Evolutionary conservation across 2,113 vertebrate genomes (phyloP).

Genomic region (Argyrosomus japonicus): DNA sequence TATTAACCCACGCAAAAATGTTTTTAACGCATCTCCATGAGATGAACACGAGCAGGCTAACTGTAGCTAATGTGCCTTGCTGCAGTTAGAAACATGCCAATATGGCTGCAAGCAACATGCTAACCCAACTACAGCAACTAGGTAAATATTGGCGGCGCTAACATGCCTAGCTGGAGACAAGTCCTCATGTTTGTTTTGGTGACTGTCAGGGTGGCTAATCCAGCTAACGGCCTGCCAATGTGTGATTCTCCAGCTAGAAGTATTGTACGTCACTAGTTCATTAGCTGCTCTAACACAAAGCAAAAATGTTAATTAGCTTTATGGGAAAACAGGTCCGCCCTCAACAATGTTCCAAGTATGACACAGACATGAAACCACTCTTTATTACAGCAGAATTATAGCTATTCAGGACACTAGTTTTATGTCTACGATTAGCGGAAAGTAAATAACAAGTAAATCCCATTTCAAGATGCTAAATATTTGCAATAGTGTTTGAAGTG

Average conservation of each 20-base stretch:
- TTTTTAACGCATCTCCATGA: neutral
- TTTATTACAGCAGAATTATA: neutral
- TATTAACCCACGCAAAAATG: too few species aligned
- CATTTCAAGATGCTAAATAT: constrained; percentile 62
- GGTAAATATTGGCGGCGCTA: too few species aligned
- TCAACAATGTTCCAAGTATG: neutral
- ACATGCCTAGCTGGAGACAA: neutral
- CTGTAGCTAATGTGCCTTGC: neutral
- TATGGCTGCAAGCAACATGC: too few species aligned
- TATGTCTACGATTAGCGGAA: neutral
- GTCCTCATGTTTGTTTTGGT: neutral
- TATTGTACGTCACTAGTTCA: neutral
- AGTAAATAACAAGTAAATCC: constrained; percentile 15
- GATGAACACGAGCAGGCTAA: neutral
- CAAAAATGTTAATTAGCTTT: constrained; percentile 10
- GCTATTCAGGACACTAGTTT: neutral
- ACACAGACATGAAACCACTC: neutral
- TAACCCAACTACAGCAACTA: too few species aligned
- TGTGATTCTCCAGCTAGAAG: neutral
- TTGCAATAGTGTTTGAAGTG: constrained; percentile 56
- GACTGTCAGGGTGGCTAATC: neutral
- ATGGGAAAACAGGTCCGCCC: neutral
- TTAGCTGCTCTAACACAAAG: constrained; percentile 8
- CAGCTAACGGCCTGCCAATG: neutral
- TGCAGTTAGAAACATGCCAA: neutral